Conservation (phyloP, 2,888 invertebrate genomes). For the Colostygia pectinataria region DNA sequence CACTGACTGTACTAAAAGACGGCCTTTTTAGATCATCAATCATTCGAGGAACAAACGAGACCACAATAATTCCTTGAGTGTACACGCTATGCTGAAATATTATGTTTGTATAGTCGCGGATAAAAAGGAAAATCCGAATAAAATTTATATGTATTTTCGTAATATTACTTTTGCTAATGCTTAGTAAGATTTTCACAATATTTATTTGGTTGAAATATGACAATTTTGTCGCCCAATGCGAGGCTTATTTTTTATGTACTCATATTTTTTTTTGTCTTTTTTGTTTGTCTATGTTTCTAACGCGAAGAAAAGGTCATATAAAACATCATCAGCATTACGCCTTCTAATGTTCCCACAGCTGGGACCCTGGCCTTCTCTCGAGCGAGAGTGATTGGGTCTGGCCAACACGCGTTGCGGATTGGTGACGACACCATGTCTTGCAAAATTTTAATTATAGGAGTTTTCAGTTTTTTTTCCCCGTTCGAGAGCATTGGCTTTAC, state of each 20-base stretch:
- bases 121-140: slow-evolving; percentile 30
- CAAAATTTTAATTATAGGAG: too few relatives aligned
- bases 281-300: neutral
- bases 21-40: slow-evolving; percentile 39
- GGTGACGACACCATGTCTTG: too few relatives aligned
- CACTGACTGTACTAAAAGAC: slow-evolving; percentile 25
- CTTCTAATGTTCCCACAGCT: too few relatives aligned
- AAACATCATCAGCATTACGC: too few relatives aligned
- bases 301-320: too few relatives aligned
- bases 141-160: slow-evolving; percentile 31
- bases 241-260: neutral
- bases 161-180: slow-evolving; percentile 28
- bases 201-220: slow-evolving; percentile 30
- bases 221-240: slow-evolving; percentile 19
- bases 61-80: slow-evolving; percentile 40
- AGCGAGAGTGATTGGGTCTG: too few relatives aligned
- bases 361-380: too few relatives aligned
- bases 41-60: slow-evolving; percentile 39
- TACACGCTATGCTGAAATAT: slow-evolving; percentile 39
- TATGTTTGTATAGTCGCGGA: slow-evolving; percentile 31
- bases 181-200: slow-evolving; percentile 21
- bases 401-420: too few relatives aligned
- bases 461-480: too few relatives aligned
- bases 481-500: too few relatives aligned
- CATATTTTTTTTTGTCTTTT: neutral